phyloP scores from a whole-genome alignment of 2,797 vertebrate genomes.

The Amphiprion clarkii region DNA sequence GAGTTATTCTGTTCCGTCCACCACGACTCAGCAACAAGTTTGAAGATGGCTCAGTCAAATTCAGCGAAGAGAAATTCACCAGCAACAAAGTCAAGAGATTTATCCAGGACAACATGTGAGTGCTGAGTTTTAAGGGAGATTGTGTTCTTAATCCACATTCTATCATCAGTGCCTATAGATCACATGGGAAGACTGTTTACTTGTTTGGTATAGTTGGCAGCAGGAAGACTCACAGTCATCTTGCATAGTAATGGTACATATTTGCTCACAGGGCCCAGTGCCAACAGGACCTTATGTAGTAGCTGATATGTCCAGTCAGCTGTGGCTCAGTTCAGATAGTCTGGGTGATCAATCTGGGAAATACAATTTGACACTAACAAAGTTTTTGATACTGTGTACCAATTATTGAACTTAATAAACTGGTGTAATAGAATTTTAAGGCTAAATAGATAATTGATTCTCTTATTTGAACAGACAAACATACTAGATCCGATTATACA shows the following conservation, averaged over 20 bases:
- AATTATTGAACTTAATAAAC: not conserved
- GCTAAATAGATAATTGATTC: not conserved
- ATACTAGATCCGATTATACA: not conserved
- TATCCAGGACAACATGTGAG: slow-evolving; percentile 97
- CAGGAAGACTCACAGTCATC: not conserved
- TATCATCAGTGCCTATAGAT: not conserved
- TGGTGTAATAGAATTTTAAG: not conserved
- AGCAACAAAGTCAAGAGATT: slow-evolving; percentile 94
- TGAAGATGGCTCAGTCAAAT: slow-evolving; percentile 89
- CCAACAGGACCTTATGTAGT: slow-evolving; percentile 33
- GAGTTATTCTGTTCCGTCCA: slow-evolving; percentile 92
- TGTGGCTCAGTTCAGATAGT: not conserved
- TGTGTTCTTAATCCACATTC: too few species aligned
- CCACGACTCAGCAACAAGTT: slow-evolving; percentile 92
- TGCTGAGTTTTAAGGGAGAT: slow-evolving; percentile 17
- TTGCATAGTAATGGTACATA: not conserved
- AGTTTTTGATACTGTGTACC: too few species aligned
- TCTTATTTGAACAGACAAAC: not conserved
- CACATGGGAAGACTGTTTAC: not conserved
- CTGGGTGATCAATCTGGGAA: not conserved
- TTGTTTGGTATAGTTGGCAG: not conserved
- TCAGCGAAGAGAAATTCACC: slow-evolving; percentile 89
- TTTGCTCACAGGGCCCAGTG: not conserved
- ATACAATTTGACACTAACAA: too few species aligned
- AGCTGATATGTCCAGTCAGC: not conserved